Percentiles rank a stretch among this genome's conserved stretches.
These are phyloP conservation scores for Parasteatoda tepidariorum DNA, from an alignment of 1,140 invertebrate genomes.

Conservation along the genomic window DNA sequence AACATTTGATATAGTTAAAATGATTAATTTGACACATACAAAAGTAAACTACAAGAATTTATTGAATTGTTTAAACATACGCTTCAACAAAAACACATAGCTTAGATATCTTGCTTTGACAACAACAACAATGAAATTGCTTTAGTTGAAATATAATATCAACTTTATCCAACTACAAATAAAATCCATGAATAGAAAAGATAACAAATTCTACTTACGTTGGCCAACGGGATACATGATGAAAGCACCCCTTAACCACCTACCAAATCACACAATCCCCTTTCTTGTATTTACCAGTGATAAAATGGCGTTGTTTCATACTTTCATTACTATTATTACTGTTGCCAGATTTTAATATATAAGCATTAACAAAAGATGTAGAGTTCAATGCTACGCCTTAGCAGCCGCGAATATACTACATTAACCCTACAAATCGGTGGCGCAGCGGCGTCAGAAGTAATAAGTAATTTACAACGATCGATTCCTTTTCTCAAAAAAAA, in stretches of 20 bases:
- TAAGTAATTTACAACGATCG: no score
- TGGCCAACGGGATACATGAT: slow-evolving; percentile 57
- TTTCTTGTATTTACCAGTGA: background rate
- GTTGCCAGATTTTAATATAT: no score
- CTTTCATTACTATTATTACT: no score
- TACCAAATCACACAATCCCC: background rate
- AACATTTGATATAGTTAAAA: background rate
- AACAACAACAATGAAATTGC: background rate
- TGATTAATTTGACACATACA: background rate
- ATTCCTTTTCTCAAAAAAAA: no score
- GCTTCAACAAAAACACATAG: background rate
- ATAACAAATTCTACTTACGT: slow-evolving; percentile 15
- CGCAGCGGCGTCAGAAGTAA: no score
- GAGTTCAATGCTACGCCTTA: no score
- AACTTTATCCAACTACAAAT: background rate
- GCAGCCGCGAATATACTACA: no score
- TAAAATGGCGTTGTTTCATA: background rate
- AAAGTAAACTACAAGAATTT: background rate
- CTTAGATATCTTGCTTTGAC: background rate
- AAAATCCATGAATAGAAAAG: background rate
- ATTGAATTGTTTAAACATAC: no score
- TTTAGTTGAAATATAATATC: no score
- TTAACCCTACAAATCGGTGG: no score
- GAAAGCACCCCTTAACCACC: slow-evolving; percentile 32
- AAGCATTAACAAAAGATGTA: no score